Evolutionary conservation across 2,888 invertebrate genomes (phyloP).

Genomic region (Leucophora obtusa): DNA sequence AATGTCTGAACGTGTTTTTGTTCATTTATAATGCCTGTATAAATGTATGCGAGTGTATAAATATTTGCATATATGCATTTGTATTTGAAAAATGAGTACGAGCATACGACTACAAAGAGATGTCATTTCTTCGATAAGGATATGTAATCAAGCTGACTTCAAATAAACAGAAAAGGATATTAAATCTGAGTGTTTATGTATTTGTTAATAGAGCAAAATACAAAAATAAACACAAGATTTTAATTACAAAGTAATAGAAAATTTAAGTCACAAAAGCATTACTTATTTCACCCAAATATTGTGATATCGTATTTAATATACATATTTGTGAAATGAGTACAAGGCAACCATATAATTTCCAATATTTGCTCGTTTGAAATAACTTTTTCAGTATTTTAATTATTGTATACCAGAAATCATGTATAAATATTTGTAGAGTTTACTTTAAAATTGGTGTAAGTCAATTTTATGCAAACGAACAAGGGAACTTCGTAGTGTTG

Average conservation of each 20-base stretch:
- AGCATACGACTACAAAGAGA: slow-evolving; percentile 47
- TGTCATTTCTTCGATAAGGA: slow-evolving; percentile 62
- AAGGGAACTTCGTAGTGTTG: too few relatives aligned
- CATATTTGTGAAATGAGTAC: too few relatives aligned
- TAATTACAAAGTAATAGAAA: background rate
- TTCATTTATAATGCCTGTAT: background rate
- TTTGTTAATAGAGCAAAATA: slow-evolving; percentile 36
- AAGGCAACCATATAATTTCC: too few relatives aligned
- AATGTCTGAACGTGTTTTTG: background rate
- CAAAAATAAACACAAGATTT: background rate
- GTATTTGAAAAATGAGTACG: slow-evolving; percentile 27
- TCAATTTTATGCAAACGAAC: too few relatives aligned
- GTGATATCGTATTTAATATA: background rate
- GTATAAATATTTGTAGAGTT: too few relatives aligned
- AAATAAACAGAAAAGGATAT: slow-evolving; percentile 33
- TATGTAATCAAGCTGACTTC: slow-evolving; percentile 58
- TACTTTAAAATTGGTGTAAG: too few relatives aligned
- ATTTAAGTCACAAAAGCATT: background rate
- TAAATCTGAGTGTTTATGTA: slow-evolving; percentile 46
- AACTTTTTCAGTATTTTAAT: too few relatives aligned
- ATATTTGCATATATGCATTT: background rate
- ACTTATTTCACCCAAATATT: background rate
- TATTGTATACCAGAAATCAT: too few relatives aligned
- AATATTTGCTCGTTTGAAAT: too few relatives aligned
- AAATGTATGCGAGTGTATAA: too few relatives aligned